Evolutionary conservation across 2,888 invertebrate species (phyloP).

Genomic region (Agriopis marginaria): DNA sequence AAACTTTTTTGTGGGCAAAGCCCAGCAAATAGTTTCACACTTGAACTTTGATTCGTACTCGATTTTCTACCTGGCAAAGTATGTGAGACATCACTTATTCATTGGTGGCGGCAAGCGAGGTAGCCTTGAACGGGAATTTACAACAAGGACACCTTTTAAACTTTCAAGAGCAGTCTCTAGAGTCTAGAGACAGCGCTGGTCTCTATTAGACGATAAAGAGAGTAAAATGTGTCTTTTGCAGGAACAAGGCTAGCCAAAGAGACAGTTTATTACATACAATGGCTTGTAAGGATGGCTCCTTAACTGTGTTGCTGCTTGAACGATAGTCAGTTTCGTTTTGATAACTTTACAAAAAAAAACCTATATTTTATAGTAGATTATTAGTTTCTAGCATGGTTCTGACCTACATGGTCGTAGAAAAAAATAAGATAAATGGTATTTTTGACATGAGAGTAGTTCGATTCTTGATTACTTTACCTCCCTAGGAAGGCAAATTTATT

Average conservation of each 20-base stretch:
- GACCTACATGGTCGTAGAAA: no score
- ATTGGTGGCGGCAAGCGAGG: constrained; percentile 61
- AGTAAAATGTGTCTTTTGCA: constrained; percentile 79
- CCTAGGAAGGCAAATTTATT: no score
- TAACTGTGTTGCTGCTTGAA: constrained; percentile 58
- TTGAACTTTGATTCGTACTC: constrained; percentile 43
- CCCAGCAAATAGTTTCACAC: constrained; percentile 36
- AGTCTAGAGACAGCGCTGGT: constrained; percentile 69
- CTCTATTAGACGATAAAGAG: constrained; percentile 77
- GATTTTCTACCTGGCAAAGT: constrained; percentile 34
- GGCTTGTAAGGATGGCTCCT: constrained; percentile 38
- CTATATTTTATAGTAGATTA: no score
- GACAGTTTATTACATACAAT: constrained; percentile 62
- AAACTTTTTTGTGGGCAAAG: constrained; percentile 30
- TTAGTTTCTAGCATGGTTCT: no score
- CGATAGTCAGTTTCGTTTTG: no score
- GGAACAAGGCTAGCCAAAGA: constrained; percentile 56
- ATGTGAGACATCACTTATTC: constrained; percentile 70
- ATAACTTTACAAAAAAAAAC: no score
- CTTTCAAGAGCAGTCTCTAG: constrained; percentile 67
- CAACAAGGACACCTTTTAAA: constrained; percentile 77
- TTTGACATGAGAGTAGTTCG: no score
- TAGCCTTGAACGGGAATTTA: constrained; percentile 68
- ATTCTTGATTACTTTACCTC: no score
- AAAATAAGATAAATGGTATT: no score